Percentiles rank a stretch among this genome's conserved stretches.
phyloP scores from a whole-genome alignment of 2,797 vertebrate genomes.

The Gallinago stenura region DNA sequence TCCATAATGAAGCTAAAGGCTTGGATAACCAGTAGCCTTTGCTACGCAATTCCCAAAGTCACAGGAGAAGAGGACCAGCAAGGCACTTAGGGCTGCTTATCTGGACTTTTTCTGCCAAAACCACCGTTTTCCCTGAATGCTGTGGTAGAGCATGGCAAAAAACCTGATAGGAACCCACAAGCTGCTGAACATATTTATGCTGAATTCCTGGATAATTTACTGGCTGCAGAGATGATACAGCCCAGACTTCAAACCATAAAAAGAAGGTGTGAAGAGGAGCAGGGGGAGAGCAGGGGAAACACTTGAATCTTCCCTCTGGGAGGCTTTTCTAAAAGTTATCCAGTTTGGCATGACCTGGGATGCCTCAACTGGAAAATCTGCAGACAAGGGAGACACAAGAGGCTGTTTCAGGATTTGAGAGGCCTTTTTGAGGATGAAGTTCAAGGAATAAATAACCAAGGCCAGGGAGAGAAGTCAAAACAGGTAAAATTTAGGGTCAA shows the following conservation, averaged over 20 bases:
- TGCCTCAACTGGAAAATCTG: constrained; percentile 26
- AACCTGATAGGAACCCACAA: not conserved
- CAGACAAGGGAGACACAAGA: not conserved
- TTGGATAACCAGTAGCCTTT: not conserved
- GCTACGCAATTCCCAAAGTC: not conserved
- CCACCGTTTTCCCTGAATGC: not conserved
- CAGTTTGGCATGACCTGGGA: not conserved
- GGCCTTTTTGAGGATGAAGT: not conserved
- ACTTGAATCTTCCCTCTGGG: not conserved
- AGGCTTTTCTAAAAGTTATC: not conserved
- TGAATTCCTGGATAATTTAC: not conserved
- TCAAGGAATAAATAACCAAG: not conserved
- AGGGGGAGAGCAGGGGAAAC: not conserved
- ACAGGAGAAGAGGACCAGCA: not conserved
- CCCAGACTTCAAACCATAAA: not conserved
- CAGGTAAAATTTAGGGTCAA: not conserved
- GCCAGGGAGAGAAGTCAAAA: not conserved
- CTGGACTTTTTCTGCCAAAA: not conserved
- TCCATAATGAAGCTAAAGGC: not conserved
- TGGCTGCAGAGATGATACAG: not conserved
- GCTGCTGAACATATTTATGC: not conserved
- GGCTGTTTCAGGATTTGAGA: not conserved
- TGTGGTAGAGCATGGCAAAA: accelerated
- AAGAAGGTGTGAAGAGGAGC: not conserved
- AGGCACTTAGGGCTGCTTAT: not conserved